Evolutionary conservation across 2,888 invertebrate genomes (phyloP).

Genomic region (Ochropleura leucogaster): DNA sequence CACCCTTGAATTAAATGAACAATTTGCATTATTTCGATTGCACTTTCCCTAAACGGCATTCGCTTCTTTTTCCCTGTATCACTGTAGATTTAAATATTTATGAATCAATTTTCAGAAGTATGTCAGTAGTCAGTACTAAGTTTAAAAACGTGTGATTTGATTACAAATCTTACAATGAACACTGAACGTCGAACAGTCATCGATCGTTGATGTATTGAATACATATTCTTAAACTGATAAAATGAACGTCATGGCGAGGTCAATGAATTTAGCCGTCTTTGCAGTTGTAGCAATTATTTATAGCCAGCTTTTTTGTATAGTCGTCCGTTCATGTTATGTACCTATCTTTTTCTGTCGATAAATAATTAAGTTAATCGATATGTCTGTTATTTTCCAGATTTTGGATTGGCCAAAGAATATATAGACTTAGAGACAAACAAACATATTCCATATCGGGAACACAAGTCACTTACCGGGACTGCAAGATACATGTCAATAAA

Average conservation of each 20-base stretch:
- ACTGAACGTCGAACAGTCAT: conserved; percentile 43
- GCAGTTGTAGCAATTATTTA: conserved; percentile 50
- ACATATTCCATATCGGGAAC: conserved; percentile 99
- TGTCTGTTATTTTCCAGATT: conserved; percentile 93
- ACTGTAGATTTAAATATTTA: conserved; percentile 48
- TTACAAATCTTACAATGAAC: conserved; percentile 51
- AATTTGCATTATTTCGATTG: conserved; percentile 6
- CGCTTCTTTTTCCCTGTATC: neutral
- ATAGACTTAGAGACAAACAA: conserved; percentile 99
- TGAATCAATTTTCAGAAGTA: conserved; percentile 42
- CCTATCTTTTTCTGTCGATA: conserved; percentile 29
- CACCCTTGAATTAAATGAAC: neutral
- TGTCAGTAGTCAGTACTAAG: conserved; percentile 19
- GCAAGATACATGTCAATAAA: conserved; percentile 99
- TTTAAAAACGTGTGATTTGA: conserved; percentile 48
- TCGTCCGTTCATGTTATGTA: conserved; percentile 26
- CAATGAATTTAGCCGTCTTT: conserved; percentile 60
- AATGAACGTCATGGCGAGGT: conserved; percentile 56
- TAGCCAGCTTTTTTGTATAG: conserved; percentile 39
- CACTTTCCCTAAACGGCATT: neutral
- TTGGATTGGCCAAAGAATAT: conserved; percentile 99
- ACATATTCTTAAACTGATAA: conserved; percentile 60
- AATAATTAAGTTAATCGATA: conserved; percentile 51
- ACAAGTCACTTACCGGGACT: conserved; percentile 99
- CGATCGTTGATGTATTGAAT: conserved; percentile 55